Conservation (phyloP, 2,797 vertebrate species). For the Sus cebifrons region DNA sequence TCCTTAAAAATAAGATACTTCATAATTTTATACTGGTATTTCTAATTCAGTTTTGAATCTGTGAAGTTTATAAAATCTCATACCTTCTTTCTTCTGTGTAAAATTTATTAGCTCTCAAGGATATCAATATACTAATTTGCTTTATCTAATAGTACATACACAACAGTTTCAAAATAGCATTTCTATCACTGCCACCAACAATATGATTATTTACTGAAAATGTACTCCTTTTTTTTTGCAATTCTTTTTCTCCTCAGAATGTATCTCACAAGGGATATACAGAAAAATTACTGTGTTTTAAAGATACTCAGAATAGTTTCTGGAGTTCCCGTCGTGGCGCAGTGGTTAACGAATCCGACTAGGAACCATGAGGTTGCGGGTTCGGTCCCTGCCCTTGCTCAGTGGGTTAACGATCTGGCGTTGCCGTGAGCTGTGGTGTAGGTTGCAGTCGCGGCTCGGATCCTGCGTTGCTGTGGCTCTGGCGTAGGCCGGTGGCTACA, state of each 20-base stretch:
- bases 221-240: neutral
- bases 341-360: no score
- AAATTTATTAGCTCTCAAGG: conserved; percentile 1
- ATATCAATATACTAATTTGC: neutral
- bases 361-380: no score
- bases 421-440: no score
- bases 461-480: no score
- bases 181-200: conserved; percentile 22
- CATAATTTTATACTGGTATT: neutral
- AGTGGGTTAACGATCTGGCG: no score
- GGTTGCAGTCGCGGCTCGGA: no score
- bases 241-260: neutral
- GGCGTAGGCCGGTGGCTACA: no score
- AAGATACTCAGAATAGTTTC: conserved; percentile 43
- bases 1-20: conserved; percentile 6
- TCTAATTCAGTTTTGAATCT: conserved; percentile 5
- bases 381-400: no score
- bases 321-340: no score
- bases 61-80: neutral
- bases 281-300: conserved; percentile 23
- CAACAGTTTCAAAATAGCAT: conserved; percentile 16
- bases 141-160: neutral
- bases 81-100: conserved; percentile 19
- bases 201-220: conserved; percentile 48
- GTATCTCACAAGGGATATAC: neutral